Evolutionary conservation across 2,888 invertebrate genomes (phyloP).

Genomic region (Synanthedon andrenaeformis): DNA sequence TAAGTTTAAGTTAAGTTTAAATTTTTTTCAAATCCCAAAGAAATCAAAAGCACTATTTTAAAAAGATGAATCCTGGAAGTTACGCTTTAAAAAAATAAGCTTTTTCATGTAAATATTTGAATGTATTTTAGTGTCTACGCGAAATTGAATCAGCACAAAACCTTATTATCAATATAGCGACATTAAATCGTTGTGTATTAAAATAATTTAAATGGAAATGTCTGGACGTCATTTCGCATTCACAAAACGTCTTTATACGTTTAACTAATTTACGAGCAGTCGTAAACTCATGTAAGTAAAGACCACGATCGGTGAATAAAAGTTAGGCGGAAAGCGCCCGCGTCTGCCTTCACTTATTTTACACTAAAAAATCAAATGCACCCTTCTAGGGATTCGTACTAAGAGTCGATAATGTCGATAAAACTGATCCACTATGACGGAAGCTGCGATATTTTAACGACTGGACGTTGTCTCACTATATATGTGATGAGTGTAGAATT

Average conservation of each 20-base stretch:
- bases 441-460: too few species aligned
- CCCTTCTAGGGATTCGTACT: conserved; percentile 15
- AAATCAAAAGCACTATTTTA: too few species aligned
- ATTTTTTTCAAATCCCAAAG: too few species aligned
- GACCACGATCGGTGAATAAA: conserved; percentile 43
- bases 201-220: conserved; percentile 62
- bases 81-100: too few species aligned
- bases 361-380: conserved; percentile 37
- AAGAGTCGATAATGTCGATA: background rate
- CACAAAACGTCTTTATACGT: conserved; percentile 63
- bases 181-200: conserved; percentile 43
- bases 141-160: conserved; percentile 51
- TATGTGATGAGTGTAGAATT: too few species aligned
- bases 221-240: conserved; percentile 35
- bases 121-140: background rate
- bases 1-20: too few species aligned
- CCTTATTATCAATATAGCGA: conserved; percentile 38
- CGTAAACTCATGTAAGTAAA: conserved; percentile 56
- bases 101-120: too few species aligned
- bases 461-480: too few species aligned
- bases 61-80: too few species aligned
- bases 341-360: conserved; percentile 24
- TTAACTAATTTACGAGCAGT: conserved; percentile 48
- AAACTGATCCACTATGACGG: conserved; percentile 2
- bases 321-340: conserved; percentile 42